A percentile compares a stretch with the other conserved stretches of the same genome.
These are phyloP conservation scores for Mustelus asterias DNA, from an alignment of 2,113 vertebrate species.

Conservation along the genomic window DNA sequence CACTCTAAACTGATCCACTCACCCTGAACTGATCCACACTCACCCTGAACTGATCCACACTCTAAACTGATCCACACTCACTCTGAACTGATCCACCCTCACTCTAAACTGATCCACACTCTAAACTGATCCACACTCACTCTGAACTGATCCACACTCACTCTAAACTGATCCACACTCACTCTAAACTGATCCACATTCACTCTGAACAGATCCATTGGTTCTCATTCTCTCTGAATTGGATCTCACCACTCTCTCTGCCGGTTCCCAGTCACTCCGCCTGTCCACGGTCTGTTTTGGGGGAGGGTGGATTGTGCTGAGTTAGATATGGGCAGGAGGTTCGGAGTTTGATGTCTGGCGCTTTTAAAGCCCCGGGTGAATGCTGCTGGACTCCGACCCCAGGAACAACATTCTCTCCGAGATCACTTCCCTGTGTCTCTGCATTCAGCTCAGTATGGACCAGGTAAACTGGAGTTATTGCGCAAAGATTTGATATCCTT, in stretches of 20 bases:
- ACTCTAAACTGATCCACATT: background rate
- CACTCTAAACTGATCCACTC: too few relatives aligned
- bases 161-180: background rate
- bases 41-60: background rate
- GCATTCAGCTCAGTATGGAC: background rate
- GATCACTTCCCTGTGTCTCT: background rate
- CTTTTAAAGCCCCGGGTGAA: background rate
- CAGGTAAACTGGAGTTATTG: background rate
- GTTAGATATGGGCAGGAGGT: background rate
- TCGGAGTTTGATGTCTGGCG: background rate
- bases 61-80: background rate
- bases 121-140: background rate
- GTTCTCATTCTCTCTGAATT: background rate
- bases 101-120: background rate
- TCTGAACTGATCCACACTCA: too few relatives aligned
- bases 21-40: background rate
- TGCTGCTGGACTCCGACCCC: background rate
- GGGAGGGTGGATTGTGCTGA: too few relatives aligned
- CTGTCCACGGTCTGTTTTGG: too few relatives aligned
- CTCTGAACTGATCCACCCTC: background rate
- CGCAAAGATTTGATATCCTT: too few relatives aligned
- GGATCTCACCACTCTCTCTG: too few relatives aligned
- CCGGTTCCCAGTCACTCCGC: too few relatives aligned
- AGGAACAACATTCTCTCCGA: background rate
- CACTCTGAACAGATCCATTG: background rate